Conservation (phyloP, 1,140 invertebrate species). For the Papilio glaucus region DNA sequence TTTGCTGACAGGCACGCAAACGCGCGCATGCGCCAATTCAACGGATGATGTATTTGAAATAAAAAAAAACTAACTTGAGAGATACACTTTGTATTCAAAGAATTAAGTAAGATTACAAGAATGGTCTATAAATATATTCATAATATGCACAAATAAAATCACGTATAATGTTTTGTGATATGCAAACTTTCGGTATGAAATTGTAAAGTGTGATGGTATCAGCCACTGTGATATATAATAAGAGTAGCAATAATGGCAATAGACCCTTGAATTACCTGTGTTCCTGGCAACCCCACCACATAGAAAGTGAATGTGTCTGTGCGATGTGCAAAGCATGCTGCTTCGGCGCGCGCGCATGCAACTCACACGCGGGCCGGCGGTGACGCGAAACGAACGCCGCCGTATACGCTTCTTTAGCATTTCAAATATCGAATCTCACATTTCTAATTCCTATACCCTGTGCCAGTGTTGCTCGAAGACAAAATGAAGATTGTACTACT, state of each 20-base stretch:
- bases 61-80: not conserved
- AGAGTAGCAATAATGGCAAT: conserved; percentile 40
- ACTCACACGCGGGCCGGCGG: conserved; percentile 51
- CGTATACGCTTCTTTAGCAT: conserved; percentile 21
- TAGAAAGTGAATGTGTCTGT: conserved; percentile 56
- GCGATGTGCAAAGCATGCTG: conserved; percentile 13
- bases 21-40: not conserved
- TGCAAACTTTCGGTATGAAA: not conserved
- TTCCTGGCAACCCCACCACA: conserved; percentile 47
- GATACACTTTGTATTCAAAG: not conserved
- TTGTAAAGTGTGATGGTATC: not conserved
- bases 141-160: too few relatives aligned
- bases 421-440: conserved; percentile 13
- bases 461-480: conserved; percentile 18
- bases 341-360: conserved; percentile 34
- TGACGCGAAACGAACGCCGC: conserved; percentile 49
- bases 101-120: not conserved
- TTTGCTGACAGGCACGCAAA: not conserved
- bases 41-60: not conserved
- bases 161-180: too few relatives aligned
- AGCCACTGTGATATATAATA: not conserved
- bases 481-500: conserved; percentile 34
- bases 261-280: conserved; percentile 47
- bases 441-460: conserved; percentile 15
- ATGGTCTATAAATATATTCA: too few relatives aligned